Evolutionary conservation across 1,140 invertebrate species (phyloP).

Genomic region (Drosophila nikananu): DNA sequence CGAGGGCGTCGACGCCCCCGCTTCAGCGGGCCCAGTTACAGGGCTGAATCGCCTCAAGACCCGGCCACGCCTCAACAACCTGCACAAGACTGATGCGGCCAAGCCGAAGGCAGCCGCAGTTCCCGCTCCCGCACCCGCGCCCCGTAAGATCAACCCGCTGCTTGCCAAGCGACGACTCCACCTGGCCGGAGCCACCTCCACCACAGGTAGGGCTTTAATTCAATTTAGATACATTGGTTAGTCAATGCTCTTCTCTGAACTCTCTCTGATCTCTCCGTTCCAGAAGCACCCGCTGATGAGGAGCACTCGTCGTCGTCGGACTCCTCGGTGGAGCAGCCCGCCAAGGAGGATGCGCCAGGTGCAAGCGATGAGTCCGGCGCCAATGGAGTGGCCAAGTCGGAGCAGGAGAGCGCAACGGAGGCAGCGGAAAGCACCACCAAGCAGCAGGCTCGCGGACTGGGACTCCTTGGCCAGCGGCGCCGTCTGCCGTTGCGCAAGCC

Average conservation of each 20-base stretch:
- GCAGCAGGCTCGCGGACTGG: slow-evolving; percentile 87
- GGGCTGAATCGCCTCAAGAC: slow-evolving; percentile 81
- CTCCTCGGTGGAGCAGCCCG: slow-evolving; percentile 52
- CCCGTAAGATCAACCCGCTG: slow-evolving; percentile 82
- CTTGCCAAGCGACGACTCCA: slow-evolving; percentile 80
- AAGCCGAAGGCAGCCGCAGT: slow-evolving; percentile 65
- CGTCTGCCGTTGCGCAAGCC: slow-evolving; percentile 87
- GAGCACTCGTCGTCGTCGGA: slow-evolving; percentile 75
- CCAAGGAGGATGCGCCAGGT: slow-evolving; percentile 58
- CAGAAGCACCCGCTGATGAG: slow-evolving; percentile 80
- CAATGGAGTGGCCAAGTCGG: slow-evolving; percentile 59
- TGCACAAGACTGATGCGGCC: slow-evolving; percentile 79
- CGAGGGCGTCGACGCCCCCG: slow-evolving; percentile 58
- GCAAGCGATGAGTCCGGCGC: slow-evolving; percentile 47
- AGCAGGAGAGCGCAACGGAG: slow-evolving; percentile 84
- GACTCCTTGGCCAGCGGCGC: slow-evolving; percentile 87
- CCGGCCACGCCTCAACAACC: slow-evolving; percentile 78
- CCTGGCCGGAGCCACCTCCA: slow-evolving; percentile 67
- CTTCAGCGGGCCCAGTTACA: slow-evolving; percentile 52
- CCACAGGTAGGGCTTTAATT: slow-evolving; percentile 62
- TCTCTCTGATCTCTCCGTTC: background rate
- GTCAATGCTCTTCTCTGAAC: background rate
- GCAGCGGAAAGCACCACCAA: slow-evolving; percentile 85
- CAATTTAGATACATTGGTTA: too few relatives aligned
- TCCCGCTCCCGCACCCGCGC: slow-evolving; percentile 40